Conservation (phyloP, 2,888 invertebrate species). For the Melolontha melolontha region DNA sequence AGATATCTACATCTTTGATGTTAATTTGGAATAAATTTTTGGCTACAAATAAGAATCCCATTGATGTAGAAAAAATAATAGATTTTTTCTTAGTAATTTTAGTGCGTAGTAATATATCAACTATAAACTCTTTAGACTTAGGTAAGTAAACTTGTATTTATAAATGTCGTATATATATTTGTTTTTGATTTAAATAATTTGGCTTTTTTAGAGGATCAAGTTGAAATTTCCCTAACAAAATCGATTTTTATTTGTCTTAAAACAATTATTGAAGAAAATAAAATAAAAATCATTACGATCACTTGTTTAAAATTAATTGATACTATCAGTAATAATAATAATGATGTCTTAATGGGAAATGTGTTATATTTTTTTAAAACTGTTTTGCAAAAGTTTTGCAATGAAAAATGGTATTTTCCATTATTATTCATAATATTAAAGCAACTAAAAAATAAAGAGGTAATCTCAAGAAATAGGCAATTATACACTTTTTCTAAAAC, state of each 20-base stretch:
- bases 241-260: slow-evolving; percentile 4
- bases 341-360: neutral
- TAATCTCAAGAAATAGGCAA: neutral
- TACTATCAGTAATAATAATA: neutral
- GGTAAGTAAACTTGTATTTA: neutral
- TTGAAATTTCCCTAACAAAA: slow-evolving; percentile 4
- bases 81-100: slow-evolving; percentile 1
- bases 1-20: neutral
- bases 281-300: neutral
- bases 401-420: slow-evolving; percentile 17
- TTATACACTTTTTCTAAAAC: neutral
- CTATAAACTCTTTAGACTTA: neutral
- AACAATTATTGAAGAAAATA: slow-evolving; percentile 8
- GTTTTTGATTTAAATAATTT: neutral
- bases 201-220: neutral
- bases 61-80: neutral
- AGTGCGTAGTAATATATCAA: neutral
- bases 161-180: neutral
- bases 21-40: slow-evolving; percentile 4
- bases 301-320: slow-evolving; percentile 16
- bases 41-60: neutral
- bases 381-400: slow-evolving; percentile 13
- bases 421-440: neutral
- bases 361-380: slow-evolving; percentile 11
- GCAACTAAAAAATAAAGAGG: slow-evolving; percentile 17